Base-by-base conservation (phyloP, 2,888 invertebrate species). In the Brachypterus glaber region DNA sequence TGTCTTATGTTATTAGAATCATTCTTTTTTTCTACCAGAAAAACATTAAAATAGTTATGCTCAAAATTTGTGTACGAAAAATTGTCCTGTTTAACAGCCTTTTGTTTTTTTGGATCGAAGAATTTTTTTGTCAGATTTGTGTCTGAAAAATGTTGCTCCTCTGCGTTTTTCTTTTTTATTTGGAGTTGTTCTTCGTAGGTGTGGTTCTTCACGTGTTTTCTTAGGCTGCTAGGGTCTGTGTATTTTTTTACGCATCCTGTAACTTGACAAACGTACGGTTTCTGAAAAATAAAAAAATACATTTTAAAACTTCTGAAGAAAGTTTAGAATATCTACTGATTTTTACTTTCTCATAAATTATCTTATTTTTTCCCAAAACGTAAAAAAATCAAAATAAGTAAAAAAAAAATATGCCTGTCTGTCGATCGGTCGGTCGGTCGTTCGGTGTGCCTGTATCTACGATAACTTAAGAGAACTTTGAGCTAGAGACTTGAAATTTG, bases 181-280 rank as follows among this genome's bases (percentile, higher is more conserved):
- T 60, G 59, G 45, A 62, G 41, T 46, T 67, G 67, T 45, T 67
- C 66, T 32, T 63, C 63, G 45, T 50, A 48, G 1, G 59, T 58
- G 50, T 89, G 88, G 49, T 86, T 89, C 59, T 92, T 91, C 14
- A 91, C 87, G 66, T 93, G 93, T 58, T 93, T 93, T 21, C 93
- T 73, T 1, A 93, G 72, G 33, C 91, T 91, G 35, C 91, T 91
- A 0, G 93, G 93, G 62, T 93, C 93, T 0, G 93, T 93, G 69
- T 93, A 93, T 24, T 90, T 79, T 63, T 93, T 93, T 4, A 77
- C 79, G 58, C 93, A 93, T 1, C 90, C 91, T 1, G 72, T 67
- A 12, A 88, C 80, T 53, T 89, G 88, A 52, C 93, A 93, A 1
- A 87, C 88, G 64, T 92, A 93, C 0, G 93, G 93, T 68, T 91